phyloP scores from a whole-genome alignment of 2,888 invertebrate species.

The Vanessa cardui region DNA sequence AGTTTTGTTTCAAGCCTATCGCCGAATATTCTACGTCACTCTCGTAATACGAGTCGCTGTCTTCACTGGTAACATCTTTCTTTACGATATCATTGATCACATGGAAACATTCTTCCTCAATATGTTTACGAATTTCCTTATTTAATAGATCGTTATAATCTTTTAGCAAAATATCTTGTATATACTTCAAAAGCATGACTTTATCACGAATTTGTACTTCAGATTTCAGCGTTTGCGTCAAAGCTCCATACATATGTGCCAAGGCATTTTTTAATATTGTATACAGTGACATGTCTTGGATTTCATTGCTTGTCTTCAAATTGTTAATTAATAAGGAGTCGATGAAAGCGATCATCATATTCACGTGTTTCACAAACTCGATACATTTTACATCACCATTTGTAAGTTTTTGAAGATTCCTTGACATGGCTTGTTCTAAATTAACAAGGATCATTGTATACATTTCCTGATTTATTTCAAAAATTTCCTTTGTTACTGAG shows the following conservation, averaged over 20 bases:
- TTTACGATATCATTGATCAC: slow-evolving; percentile 61
- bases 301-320: slow-evolving; percentile 45
- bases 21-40: slow-evolving; percentile 60
- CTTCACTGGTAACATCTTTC: slow-evolving; percentile 50
- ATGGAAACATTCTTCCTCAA: slow-evolving; percentile 61
- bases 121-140: slow-evolving; percentile 50
- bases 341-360: slow-evolving; percentile 52
- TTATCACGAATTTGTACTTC: slow-evolving; percentile 52
- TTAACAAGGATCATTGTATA: slow-evolving; percentile 49
- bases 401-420: slow-evolving; percentile 41
- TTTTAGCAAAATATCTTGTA: slow-evolving; percentile 53
- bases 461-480: slow-evolving; percentile 47
- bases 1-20: slow-evolving; percentile 59
- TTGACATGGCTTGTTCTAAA: slow-evolving; percentile 47
- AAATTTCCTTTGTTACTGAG: slow-evolving; percentile 19
- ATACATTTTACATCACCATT: slow-evolving; percentile 45
- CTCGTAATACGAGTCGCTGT: slow-evolving; percentile 54
- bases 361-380: slow-evolving; percentile 52
- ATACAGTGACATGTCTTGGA: slow-evolving; percentile 49
- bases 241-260: slow-evolving; percentile 48
- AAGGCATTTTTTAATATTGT: slow-evolving; percentile 49
- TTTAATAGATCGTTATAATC: slow-evolving; percentile 55
- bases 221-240: slow-evolving; percentile 52
- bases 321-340: slow-evolving; percentile 56
- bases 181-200: slow-evolving; percentile 50